Evolutionary conservation across 2,113 vertebrate species (phyloP), one percentile per base, ranked within the genome.

Genomic region (Phalacrocorax carbo): DNA sequence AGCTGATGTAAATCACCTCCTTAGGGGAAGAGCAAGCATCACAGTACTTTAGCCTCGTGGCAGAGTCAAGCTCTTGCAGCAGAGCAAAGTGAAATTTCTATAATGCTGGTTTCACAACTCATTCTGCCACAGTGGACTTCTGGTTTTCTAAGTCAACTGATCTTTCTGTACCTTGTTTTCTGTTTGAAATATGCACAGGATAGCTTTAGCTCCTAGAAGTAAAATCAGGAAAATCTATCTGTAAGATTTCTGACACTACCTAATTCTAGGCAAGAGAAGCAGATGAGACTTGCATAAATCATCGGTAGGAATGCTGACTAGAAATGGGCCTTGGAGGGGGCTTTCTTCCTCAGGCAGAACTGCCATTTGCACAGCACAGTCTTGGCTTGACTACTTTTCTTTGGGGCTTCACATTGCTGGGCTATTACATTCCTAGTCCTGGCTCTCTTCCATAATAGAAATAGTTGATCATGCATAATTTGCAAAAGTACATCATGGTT

Each of bases 371-470:
- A 72, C 44, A 54, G 88, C 61, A 27, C 61, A 58, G 34, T n/a
- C 69, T 71, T 90, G 69, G 65, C 69, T 54, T 79, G 66, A 42
- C 40, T 75, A 9, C 48, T 95, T 90, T 81, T 95, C 76, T 82
- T 88, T 49, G 77, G 90, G 76, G 49, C 82, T 95, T 93, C 1
- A 2, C 46, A 4, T 38, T 64, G 51, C 83, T 54, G 64, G 82
- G 90, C 60, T 73, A 75, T 86, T 91, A 69, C 72, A 52, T 86
- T 90, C 57, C 88, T 71, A 54, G 16, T 54, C 57, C 70, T 96
- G 94, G 86, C 86, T 91, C 40, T 51, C 70, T 62, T 96, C 91
- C 94, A 85, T n/a, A 30, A 44, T 9, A 91, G 77, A 64, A 89
- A 95, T 13, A 76, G 65, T 84, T 82, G 82, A 89, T 92, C 46